Percentiles rank a stretch among this genome's conserved stretches.
Evolutionary conservation across 1,140 invertebrate species (phyloP).

Genomic region (Anoplophora glabripennis): DNA sequence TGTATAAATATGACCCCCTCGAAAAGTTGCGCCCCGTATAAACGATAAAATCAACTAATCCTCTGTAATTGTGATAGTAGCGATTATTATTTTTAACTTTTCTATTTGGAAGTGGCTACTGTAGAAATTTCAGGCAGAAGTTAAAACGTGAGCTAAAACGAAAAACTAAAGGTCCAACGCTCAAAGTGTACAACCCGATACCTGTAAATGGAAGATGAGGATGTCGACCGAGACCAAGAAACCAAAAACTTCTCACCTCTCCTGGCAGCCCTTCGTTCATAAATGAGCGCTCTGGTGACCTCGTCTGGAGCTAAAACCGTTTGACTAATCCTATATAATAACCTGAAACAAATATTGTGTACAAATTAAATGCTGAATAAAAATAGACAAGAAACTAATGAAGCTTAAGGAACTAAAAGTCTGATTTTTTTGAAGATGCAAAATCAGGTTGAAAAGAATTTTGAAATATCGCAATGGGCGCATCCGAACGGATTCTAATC

Average conservation of each 20-base stretch:
- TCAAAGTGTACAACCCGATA: slow-evolving; percentile 41
- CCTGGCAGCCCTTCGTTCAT: slow-evolving; percentile 49
- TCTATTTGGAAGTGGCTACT: slow-evolving; percentile 4
- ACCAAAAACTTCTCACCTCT: slow-evolving; percentile 63
- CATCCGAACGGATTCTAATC: neutral
- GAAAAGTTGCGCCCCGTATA: too few relatives aligned
- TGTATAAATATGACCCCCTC: too few relatives aligned
- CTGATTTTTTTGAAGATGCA: too few relatives aligned
- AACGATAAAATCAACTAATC: too few relatives aligned
- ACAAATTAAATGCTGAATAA: too few relatives aligned
- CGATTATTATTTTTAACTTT: neutral
- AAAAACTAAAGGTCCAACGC: slow-evolving; percentile 14
- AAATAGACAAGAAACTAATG: too few relatives aligned
- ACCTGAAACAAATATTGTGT: slow-evolving; percentile 16
- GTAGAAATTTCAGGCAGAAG: slow-evolving; percentile 4
- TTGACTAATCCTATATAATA: slow-evolving; percentile 35
- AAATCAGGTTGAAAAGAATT: slow-evolving; percentile 5
- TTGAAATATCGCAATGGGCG: neutral
- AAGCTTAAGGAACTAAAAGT: too few relatives aligned
- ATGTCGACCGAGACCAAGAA: slow-evolving; percentile 63
- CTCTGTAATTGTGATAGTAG: neutral
- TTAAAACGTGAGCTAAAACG: slow-evolving; percentile 1
- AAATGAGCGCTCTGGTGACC: slow-evolving; percentile 54
- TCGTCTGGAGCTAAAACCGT: slow-evolving; percentile 56
- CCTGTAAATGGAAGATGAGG: slow-evolving; percentile 64